These are phyloP conservation scores for Marcusenius ussheri DNA, from an alignment of 2,113 vertebrate genomes.

Conservation along the genomic window DNA sequence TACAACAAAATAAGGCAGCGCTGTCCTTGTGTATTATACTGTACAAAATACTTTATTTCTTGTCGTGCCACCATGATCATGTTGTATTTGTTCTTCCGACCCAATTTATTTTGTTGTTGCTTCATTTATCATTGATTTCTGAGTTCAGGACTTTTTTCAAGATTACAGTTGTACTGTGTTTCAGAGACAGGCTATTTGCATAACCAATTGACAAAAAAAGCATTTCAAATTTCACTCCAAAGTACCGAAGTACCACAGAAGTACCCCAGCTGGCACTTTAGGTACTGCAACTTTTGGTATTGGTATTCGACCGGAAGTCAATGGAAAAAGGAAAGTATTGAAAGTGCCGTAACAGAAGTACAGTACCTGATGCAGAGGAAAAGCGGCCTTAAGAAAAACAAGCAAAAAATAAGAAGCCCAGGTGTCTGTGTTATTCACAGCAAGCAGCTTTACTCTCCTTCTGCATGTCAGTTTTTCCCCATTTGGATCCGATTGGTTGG, in stretches of 20 bases:
- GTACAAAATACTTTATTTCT: too few species aligned
- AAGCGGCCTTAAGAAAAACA: not conserved
- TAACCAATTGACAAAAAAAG: not conserved
- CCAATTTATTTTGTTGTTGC: not conserved
- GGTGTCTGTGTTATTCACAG: not conserved
- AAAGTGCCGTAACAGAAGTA: not conserved
- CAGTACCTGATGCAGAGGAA: not conserved
- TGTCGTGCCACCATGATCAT: too few species aligned
- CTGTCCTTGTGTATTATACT: too few species aligned
- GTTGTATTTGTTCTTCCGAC: too few species aligned
- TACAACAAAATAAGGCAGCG: too few species aligned
- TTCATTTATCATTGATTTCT: not conserved
- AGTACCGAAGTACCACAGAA: not conserved
- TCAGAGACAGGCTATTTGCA: not conserved
- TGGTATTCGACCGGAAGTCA: not conserved
- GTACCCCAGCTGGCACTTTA: not conserved
- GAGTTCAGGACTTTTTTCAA: not conserved
- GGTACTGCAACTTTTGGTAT: not conserved
- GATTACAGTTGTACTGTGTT: not conserved
- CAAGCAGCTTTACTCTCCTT: not conserved
- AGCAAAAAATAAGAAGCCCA: not conserved
- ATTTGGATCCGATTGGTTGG: not conserved
- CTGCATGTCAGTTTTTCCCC: not conserved
- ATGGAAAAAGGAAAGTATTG: not conserved
- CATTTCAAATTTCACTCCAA: not conserved